Evolutionary conservation across 2,797 vertebrate genomes (phyloP), one percentile per base, ranked within the genome.

Genomic region (Natrix natrix): DNA sequence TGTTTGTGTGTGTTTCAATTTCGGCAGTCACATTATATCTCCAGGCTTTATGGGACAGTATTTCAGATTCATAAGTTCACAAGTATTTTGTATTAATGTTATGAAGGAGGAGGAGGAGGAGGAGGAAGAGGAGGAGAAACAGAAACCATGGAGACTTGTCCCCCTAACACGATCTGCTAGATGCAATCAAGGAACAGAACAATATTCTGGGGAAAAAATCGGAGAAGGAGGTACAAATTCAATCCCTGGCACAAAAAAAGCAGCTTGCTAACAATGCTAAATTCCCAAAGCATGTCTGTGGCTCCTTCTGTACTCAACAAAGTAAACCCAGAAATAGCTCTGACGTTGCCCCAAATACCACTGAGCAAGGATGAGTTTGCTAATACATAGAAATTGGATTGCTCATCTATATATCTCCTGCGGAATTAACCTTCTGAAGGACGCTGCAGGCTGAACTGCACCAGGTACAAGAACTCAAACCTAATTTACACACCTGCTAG

Each of bases 371-470:
- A 87, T 17, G 37, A 89, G 86, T 43, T 87, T 92, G 22, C 8
- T 0, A 94, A 94, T 91, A 96, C n/a, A 83, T 0, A 89, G 93
- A 83, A 94, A 96, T 78, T 52, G 69, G 93, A 91, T 87, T 93
- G 83, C 37, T 83, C 74, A 0, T 74, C 66, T 57, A 0, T 87
- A 93, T 16, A 52, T 96, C 95, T 96, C 97, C 95, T 94, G 95
- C 52, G 88, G 95, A 87, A 93, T 94, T 97, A 96, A 87, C 95
- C 97, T 97, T 97, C 95, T 91, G 95, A 96, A 98, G 97, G 97
- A 96, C 96, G 96, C 95, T 97, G 97, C 97, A 96, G 97, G 43
- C 96, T 94, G 96, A 93, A 89, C 0, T 59, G 92, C 94, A 93
- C 90, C 74, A 95, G 88, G 8, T 60, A 93, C 89, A 52, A 92